These are phyloP conservation scores for Nephila pilipes DNA, from an alignment of 1,140 invertebrate genomes.

Conservation along the genomic window DNA sequence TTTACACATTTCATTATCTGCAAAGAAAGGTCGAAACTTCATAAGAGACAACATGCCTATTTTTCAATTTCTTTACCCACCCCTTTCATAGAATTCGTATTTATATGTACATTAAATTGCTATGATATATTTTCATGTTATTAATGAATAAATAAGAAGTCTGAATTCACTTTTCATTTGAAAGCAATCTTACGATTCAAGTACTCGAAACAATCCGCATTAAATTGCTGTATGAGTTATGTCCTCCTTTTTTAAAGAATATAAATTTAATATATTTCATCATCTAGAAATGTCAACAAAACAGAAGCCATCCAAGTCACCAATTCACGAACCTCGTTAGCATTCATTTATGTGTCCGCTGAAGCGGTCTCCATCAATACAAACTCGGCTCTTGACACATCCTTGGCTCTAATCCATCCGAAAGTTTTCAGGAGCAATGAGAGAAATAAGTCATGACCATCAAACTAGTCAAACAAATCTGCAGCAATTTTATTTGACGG, in stretches of 20 bases:
- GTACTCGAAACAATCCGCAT: too few species aligned
- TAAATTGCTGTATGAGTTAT: too few species aligned
- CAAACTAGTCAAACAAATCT: slow-evolving; percentile 4
- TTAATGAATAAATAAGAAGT: too few species aligned
- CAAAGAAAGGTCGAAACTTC: too few species aligned
- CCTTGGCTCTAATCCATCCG: background rate
- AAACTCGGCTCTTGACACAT: background rate
- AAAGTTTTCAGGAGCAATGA: background rate
- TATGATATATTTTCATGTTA: too few species aligned
- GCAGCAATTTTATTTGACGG: background rate
- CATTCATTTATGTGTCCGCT: background rate
- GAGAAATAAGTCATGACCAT: background rate
- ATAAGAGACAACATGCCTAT: too few species aligned
- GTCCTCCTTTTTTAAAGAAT: background rate
- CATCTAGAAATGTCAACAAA: background rate
- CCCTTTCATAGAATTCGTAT: too few species aligned
- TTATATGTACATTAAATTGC: too few species aligned
- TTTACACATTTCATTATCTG: too few species aligned
- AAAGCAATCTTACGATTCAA: too few species aligned
- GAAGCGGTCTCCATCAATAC: background rate
- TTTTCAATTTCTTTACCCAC: too few species aligned
- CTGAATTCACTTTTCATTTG: too few species aligned
- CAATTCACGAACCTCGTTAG: background rate
- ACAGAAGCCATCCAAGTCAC: background rate
- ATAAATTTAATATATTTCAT: background rate